phyloP scores from a whole-genome alignment of 2,113 vertebrate genomes.

The Pyrgilauda ruficollis region DNA sequence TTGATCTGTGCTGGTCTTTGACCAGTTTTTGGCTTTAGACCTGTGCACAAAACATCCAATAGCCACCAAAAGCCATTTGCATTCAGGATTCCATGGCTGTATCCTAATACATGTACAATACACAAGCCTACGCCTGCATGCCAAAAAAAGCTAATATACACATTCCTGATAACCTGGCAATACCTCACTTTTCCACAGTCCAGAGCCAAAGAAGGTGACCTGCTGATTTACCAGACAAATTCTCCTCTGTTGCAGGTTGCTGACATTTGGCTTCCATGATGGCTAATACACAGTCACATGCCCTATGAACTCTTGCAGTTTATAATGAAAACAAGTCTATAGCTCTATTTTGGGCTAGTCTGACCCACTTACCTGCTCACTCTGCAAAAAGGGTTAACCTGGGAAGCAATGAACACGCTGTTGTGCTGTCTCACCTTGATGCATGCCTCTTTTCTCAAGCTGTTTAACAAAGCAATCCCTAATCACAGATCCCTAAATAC shows the following conservation, averaged over 20 bases:
- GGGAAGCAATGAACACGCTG: background rate
- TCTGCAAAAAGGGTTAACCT: background rate
- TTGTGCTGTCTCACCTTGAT: background rate
- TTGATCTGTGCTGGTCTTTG: background rate
- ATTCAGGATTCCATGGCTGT: background rate
- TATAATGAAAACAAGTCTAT: background rate
- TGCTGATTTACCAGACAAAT: background rate
- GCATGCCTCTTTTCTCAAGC: background rate
- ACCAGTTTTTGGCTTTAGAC: background rate
- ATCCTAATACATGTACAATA: background rate
- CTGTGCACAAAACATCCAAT: background rate
- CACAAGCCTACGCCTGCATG: rapidly evolving
- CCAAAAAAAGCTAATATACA: background rate
- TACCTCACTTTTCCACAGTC: background rate
- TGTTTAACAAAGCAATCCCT: background rate
- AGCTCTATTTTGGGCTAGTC: background rate
- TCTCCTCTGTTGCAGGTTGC: background rate
- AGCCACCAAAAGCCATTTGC: background rate
- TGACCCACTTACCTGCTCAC: background rate
- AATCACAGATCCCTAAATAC: background rate
- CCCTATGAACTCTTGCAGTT: background rate
- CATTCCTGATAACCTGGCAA: background rate
- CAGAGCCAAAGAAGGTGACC: background rate
- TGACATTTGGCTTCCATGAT: background rate
- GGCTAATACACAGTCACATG: background rate